These are phyloP conservation scores for Megaustenia siamemsis DNA, from an alignment of 2,888 invertebrate species.

Conservation along the genomic window DNA sequence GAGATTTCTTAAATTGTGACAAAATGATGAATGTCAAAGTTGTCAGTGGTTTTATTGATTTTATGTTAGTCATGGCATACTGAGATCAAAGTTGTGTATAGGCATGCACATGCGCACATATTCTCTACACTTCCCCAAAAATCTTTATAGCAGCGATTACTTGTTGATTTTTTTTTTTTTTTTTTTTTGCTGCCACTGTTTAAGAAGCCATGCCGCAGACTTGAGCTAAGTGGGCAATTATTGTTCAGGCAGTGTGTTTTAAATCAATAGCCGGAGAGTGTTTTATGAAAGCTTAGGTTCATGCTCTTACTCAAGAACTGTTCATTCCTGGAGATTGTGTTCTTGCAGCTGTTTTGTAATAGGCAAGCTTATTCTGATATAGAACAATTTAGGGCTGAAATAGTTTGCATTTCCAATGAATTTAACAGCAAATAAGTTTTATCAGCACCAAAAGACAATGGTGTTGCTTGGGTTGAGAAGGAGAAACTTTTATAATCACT, in stretches of 20 bases:
- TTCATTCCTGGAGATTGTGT: not conserved
- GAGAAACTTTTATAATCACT: not conserved
- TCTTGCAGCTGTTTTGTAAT: not conserved
- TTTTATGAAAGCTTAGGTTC: not conserved
- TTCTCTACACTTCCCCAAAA: not conserved
- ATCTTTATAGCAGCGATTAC: constrained; percentile 19
- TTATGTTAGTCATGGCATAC: not conserved
- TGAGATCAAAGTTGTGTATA: not conserved
- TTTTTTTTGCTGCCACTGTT: not conserved
- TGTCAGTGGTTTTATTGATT: constrained; percentile 15
- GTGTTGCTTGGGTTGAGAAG: constrained; percentile 30
- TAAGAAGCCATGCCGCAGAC: constrained; percentile 16
- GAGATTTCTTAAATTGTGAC: not conserved
- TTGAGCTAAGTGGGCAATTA: constrained; percentile 6
- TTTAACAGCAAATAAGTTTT: not conserved
- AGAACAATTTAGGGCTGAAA: not conserved
- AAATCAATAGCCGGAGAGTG: not conserved
- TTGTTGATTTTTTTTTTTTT: constrained; percentile 22
- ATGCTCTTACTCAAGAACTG: not conserved
- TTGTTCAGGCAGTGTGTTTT: not conserved
- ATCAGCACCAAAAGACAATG: not conserved
- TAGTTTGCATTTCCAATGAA: not conserved
- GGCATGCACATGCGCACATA: constrained; percentile 26
- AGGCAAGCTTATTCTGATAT: not conserved
- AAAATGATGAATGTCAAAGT: not conserved